Conservation (phyloP, 2,797 vertebrate genomes). For the Cuniculus paca region DNA sequence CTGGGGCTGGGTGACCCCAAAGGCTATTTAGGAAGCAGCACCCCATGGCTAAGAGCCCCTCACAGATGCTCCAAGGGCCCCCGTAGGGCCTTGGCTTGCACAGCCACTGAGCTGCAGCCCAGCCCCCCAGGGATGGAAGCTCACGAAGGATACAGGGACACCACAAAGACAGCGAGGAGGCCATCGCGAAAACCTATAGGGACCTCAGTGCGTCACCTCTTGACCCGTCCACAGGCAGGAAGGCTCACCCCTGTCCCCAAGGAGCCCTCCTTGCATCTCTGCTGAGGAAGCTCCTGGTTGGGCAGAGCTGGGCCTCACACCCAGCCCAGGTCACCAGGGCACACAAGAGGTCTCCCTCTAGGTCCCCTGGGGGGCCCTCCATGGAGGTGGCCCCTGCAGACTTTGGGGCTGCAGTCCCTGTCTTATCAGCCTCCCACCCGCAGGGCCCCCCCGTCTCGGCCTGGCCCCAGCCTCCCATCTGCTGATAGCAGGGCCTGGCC, state of each 20-base stretch:
- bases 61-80: fast-evolving
- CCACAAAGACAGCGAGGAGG: neutral
- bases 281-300: neutral
- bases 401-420: neutral
- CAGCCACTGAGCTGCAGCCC: too few species aligned
- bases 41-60: fast-evolving
- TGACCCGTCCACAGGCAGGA: neutral
- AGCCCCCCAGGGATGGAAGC: neutral
- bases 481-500: neutral
- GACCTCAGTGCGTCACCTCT: neutral
- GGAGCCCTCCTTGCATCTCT: neutral
- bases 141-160: fast-evolving
- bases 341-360: neutral
- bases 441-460: neutral
- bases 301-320: too few species aligned
- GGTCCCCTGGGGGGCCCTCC: neutral
- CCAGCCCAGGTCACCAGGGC: neutral
- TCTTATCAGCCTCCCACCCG: neutral
- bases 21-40: too few species aligned
- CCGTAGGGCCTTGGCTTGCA: neutral
- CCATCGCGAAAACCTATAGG: neutral
- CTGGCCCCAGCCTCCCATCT: neutral
- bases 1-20: neutral
- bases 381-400: neutral
- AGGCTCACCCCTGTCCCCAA: neutral